Conservation (phyloP, 2,113 vertebrate genomes). For the Lophochroa leadbeateri region DNA sequence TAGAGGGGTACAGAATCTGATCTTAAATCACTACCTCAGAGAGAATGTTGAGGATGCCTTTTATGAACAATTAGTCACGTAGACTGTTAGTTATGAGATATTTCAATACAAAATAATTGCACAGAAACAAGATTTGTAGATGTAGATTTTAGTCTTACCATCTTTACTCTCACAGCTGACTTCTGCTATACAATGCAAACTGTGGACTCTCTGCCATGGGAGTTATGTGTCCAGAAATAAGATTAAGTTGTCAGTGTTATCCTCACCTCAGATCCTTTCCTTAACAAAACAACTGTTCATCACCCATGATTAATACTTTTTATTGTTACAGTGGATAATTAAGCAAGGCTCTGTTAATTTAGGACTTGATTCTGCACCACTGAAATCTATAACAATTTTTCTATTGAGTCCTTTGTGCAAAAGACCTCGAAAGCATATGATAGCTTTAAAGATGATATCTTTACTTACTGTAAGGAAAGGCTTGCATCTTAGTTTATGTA, state of each 20-base stretch:
- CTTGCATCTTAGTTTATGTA: background rate
- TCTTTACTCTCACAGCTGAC: background rate
- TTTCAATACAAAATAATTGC: background rate
- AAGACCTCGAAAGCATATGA: background rate
- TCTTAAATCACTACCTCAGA: background rate
- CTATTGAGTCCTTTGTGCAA: background rate
- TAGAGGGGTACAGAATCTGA: background rate
- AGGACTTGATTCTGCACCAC: background rate
- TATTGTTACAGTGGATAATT: background rate
- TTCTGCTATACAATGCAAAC: background rate
- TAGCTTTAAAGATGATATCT: background rate
- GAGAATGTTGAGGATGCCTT: background rate
- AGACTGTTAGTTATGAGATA: background rate
- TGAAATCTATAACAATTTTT: background rate
- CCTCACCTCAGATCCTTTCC: background rate
- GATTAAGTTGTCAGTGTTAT: background rate
- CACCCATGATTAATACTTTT: background rate
- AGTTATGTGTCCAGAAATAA: background rate
- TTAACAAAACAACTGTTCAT: background rate
- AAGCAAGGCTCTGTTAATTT: background rate
- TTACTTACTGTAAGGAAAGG: background rate
- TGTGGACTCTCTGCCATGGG: background rate
- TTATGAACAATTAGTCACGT: background rate
- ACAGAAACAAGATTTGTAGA: background rate
- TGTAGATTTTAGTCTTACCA: background rate